phyloP scores from a whole-genome alignment of 2,113 vertebrate species.

The Oreochromis aureus region DNA sequence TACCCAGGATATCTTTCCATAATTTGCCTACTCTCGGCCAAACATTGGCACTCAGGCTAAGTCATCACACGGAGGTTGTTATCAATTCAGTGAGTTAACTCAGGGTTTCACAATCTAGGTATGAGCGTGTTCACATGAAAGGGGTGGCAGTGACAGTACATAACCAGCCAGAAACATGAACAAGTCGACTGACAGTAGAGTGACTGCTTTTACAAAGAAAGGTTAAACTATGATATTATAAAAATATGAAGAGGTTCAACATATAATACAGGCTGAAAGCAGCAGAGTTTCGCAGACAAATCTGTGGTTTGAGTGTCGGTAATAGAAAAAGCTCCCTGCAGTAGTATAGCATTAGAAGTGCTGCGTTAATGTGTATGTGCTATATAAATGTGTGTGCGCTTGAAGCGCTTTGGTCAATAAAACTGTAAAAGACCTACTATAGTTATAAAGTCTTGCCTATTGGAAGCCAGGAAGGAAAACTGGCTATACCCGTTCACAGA shows the following conservation, averaged over 20 bases:
- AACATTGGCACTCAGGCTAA: not conserved
- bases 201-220: not conserved
- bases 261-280: not conserved
- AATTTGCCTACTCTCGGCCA: not conserved
- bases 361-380: not conserved
- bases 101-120: not conserved
- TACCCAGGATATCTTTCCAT: not conserved
- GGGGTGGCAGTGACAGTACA: not conserved
- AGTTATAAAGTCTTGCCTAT: not conserved
- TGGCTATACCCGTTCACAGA: not conserved
- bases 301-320: not conserved
- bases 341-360: not conserved
- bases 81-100: not conserved
- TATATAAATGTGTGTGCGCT: not conserved
- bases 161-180: not conserved
- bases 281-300: not conserved
- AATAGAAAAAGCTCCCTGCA: not conserved
- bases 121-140: not conserved
- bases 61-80: not conserved
- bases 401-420: not conserved
- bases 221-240: not conserved
- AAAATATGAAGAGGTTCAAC: not conserved
- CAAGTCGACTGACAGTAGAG: not conserved
- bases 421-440: not conserved
- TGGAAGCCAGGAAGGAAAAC: not conserved